Percentiles rank a stretch among this genome's conserved stretches.
These are phyloP conservation scores for Iphiclides podalirius DNA, from an alignment of 2,888 invertebrate genomes.

Conservation along the genomic window DNA sequence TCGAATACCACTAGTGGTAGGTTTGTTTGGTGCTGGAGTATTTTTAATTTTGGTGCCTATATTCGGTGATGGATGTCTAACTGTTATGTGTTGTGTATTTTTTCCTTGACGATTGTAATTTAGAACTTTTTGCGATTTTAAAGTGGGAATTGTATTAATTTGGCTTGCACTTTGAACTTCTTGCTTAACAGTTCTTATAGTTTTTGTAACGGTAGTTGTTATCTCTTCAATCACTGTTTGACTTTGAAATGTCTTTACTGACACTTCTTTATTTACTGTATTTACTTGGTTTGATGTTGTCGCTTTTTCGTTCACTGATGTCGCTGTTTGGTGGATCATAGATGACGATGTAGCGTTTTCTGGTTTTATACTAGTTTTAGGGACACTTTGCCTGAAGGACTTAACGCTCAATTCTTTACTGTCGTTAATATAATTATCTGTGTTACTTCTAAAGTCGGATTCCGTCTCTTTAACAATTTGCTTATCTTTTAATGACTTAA, in stretches of 20 bases:
- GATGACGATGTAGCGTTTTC: constrained; percentile 19
- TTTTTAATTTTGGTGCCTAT: constrained; percentile 44
- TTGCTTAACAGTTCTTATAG: constrained; percentile 65
- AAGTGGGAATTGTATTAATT: constrained; percentile 32
- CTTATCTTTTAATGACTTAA: constrained; percentile 37
- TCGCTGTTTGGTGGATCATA: constrained; percentile 17
- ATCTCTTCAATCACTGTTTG: constrained; percentile 71
- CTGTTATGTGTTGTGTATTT: constrained; percentile 48
- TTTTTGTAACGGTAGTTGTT: constrained; percentile 73
- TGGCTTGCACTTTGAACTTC: constrained; percentile 49
- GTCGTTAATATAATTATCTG: constrained; percentile 25
- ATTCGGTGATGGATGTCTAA: constrained; percentile 48
- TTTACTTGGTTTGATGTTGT: constrained; percentile 50
- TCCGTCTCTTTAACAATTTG: constrained; percentile 30
- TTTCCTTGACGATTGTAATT: constrained; percentile 38
- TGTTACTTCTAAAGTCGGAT: constrained; percentile 22
- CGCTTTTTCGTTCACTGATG: constrained; percentile 40
- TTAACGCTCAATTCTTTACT: constrained; percentile 43
- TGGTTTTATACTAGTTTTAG: constrained; percentile 29
- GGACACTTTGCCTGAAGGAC: constrained; percentile 38
- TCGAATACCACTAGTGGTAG: constrained; percentile 33
- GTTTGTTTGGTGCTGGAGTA: constrained; percentile 33
- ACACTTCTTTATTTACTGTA: constrained; percentile 61
- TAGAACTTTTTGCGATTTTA: constrained; percentile 43
- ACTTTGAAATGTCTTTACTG: constrained; percentile 66